These are phyloP conservation scores for Drosophila austrosaltans DNA, from an alignment of 2,888 invertebrate species.

Conservation along the genomic window DNA sequence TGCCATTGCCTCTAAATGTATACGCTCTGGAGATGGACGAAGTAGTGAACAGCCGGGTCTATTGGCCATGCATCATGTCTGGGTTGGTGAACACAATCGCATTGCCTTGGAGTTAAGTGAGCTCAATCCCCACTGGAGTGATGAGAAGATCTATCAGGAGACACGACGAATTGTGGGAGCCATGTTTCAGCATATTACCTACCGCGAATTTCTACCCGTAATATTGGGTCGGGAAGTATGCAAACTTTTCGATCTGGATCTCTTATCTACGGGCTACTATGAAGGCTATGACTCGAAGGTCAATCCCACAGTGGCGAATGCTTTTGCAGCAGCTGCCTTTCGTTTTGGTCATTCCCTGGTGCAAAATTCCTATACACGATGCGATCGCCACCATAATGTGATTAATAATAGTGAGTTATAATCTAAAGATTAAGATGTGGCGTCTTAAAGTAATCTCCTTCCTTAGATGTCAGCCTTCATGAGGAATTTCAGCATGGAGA, in stretches of 20 bases:
- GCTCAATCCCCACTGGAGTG: constrained; percentile 93
- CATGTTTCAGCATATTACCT: constrained; percentile 92
- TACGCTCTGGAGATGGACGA: constrained; percentile 90
- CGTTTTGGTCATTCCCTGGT: constrained; percentile 94
- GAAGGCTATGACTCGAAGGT: constrained; percentile 88
- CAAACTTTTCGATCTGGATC: constrained; percentile 89
- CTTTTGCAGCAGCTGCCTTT: constrained; percentile 92
- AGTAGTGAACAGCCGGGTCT: constrained; percentile 91
- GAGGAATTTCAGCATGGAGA: constrained; percentile 89
- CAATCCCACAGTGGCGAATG: constrained; percentile 90
- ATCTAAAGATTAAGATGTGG: not conserved
- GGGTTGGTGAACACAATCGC: constrained; percentile 85
- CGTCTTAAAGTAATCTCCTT: not conserved
- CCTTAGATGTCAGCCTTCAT: constrained; percentile 90
- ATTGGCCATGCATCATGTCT: constrained; percentile 83
- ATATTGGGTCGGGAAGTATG: constrained; percentile 90
- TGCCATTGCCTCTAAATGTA: constrained; percentile 89
- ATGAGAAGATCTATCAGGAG: constrained; percentile 94
- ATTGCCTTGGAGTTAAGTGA: constrained; percentile 89
- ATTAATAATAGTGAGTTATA: constrained; percentile 88
- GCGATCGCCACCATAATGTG: constrained; percentile 88
- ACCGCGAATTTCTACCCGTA: constrained; percentile 92
- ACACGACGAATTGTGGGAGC: constrained; percentile 92
- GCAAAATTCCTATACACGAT: constrained; percentile 90
- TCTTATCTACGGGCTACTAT: constrained; percentile 88